phyloP scores from a whole-genome alignment of 2,113 vertebrate species.

The Crotophaga sulcirostris region DNA sequence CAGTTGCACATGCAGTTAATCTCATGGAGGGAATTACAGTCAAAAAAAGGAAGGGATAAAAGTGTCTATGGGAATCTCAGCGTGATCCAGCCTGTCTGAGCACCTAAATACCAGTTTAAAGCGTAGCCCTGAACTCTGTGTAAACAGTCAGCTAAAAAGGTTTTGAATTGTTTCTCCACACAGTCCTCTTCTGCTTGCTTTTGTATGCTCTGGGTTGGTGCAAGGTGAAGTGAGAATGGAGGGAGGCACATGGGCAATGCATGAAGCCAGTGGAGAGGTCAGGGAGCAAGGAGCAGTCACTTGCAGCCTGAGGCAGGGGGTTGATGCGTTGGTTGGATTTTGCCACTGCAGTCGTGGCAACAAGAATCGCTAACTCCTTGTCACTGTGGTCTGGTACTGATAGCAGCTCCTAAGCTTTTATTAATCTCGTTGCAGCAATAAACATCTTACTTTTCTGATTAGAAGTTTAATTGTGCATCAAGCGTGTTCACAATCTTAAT shows the following conservation, averaged over 20 bases:
- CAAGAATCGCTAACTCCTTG: neutral
- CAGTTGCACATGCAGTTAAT: neutral
- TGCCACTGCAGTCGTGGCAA: neutral
- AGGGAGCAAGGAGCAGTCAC: neutral
- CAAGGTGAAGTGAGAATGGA: neutral
- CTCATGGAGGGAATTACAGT: neutral
- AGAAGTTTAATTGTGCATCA: neutral
- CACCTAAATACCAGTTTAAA: neutral
- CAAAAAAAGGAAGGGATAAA: neutral
- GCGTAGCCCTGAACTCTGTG: neutral
- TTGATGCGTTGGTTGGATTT: neutral
- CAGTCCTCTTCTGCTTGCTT: neutral
- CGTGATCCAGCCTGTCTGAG: neutral
- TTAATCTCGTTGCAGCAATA: neutral
- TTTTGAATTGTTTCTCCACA: neutral
- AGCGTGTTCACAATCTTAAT: neutral
- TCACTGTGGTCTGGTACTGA: neutral
- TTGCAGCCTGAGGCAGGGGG: neutral
- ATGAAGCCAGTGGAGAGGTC: neutral
- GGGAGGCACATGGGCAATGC: rapidly evolving
- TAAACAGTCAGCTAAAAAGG: neutral
- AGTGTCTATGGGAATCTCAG: neutral
- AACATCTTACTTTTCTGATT: neutral
- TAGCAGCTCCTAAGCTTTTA: neutral
- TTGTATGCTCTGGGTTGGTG: neutral